Conservation (phyloP, 2,113 vertebrate genomes). For the Panthera uncia region DNA sequence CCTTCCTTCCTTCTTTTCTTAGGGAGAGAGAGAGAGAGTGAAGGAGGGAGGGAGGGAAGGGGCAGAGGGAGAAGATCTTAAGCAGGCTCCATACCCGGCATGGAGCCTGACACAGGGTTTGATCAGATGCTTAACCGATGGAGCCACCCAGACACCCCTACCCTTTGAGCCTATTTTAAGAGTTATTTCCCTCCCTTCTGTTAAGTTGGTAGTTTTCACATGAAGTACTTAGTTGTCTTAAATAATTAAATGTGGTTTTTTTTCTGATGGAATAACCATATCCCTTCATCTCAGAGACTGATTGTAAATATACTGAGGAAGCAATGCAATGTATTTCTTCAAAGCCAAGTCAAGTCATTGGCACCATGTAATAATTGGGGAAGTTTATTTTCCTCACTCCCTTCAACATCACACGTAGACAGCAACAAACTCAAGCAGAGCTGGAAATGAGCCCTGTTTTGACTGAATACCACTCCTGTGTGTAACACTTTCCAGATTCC, state of each 20-base stretch:
- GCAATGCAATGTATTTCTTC: slow-evolving; percentile 25
- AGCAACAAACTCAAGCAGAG: background rate
- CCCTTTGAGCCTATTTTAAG: background rate
- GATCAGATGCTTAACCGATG: too few species aligned
- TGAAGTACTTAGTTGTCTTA: background rate
- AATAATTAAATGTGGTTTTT: background rate
- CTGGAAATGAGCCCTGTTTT: background rate
- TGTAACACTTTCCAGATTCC: background rate
- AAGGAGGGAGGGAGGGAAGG: too few species aligned
- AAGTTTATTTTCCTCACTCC: slow-evolving; percentile 30
- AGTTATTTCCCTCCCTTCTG: background rate
- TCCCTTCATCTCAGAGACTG: background rate
- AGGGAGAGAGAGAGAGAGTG: too few species aligned
- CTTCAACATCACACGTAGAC: background rate
- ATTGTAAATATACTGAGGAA: background rate
- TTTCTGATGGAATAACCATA: background rate
- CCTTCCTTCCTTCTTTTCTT: too few species aligned
- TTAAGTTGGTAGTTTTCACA: slow-evolving; percentile 15
- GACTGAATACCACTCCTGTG: background rate
- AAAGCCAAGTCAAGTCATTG: background rate
- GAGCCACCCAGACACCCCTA: too few species aligned
- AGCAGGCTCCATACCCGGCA: too few species aligned
- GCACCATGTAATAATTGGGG: background rate
- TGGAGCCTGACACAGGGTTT: too few species aligned
- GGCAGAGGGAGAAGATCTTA: too few species aligned